Evolutionary conservation across 2,888 invertebrate genomes (phyloP).

Genomic region (Alviniconcha strummeri): DNA sequence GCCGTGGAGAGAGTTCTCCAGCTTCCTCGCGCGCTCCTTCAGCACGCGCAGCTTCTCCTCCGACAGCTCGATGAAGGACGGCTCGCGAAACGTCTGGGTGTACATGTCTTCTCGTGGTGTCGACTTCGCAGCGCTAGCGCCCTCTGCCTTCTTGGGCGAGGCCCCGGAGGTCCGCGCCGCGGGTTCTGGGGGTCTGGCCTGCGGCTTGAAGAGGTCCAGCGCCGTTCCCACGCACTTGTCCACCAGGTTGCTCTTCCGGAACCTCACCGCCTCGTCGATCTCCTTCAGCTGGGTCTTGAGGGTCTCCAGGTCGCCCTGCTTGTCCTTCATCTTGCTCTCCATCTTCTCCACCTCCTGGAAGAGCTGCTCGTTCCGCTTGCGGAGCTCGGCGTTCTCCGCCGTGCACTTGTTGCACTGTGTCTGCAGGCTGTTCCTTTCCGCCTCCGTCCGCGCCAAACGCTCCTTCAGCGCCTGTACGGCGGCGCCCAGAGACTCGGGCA

Average conservation of each 20-base stretch:
- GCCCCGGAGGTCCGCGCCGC: background rate
- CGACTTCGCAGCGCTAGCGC: background rate
- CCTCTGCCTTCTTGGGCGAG: background rate
- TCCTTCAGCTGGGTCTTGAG: conserved; percentile 42
- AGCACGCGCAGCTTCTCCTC: conserved; percentile 57
- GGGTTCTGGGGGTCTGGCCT: background rate
- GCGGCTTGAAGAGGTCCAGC: background rate
- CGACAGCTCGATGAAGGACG: conserved; percentile 53
- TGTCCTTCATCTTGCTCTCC: conserved; percentile 15
- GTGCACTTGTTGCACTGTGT: conserved; percentile 30
- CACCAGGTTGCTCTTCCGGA: conserved; percentile 25
- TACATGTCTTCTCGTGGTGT: background rate
- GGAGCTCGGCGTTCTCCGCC: background rate
- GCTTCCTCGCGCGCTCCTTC: conserved; percentile 58
- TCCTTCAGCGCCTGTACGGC: conserved; percentile 17
- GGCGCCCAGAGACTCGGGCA: conserved; percentile 11
- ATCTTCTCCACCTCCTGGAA: conserved; percentile 21
- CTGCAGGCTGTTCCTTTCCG: conserved; percentile 39
- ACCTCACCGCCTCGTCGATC: conserved; percentile 40
- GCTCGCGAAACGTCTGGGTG: conserved; percentile 29
- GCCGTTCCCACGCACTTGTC: conserved; percentile 32
- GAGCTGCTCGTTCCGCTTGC: conserved; percentile 4
- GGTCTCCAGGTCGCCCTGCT: conserved; percentile 39
- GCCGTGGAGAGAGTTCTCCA: conserved; percentile 60
- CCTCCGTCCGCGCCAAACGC: conserved; percentile 13